Conservation (phyloP, 2,888 invertebrate species). For the Meghimatium bilineatum region DNA sequence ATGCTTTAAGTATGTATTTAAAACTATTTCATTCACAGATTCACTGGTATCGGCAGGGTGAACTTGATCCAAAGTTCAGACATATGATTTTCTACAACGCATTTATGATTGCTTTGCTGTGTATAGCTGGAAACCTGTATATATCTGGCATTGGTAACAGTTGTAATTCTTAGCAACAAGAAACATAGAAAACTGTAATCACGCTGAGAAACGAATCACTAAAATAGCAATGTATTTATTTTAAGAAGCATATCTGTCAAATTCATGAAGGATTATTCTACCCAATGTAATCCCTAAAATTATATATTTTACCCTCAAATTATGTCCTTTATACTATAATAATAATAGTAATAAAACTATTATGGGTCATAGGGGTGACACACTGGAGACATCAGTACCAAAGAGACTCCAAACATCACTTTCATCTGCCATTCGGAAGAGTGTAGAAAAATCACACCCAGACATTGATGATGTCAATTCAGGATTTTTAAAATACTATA, state of each 20-base stretch:
- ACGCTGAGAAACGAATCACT: background rate
- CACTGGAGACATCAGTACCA: too few relatives aligned
- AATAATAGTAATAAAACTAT: too few relatives aligned
- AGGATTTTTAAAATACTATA: too few relatives aligned
- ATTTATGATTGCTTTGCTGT: slow-evolving; percentile 75
- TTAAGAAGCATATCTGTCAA: background rate
- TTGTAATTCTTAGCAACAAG: background rate
- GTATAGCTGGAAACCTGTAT: slow-evolving; percentile 54
- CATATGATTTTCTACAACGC: slow-evolving; percentile 78
- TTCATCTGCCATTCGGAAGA: too few relatives aligned
- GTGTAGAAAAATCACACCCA: too few relatives aligned
- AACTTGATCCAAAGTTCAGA: slow-evolving; percentile 78
- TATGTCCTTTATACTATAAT: too few relatives aligned
- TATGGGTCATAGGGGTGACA: too few relatives aligned
- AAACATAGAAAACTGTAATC: background rate
- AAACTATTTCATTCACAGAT: slow-evolving; percentile 38
- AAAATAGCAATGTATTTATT: background rate
- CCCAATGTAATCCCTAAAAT: too few relatives aligned
- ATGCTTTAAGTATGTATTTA: background rate
- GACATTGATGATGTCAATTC: too few relatives aligned
- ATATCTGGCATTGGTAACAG: slow-evolving; percentile 14
- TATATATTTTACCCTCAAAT: too few relatives aligned
- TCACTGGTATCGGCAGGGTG: slow-evolving; percentile 78
- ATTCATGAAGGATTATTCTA: too few relatives aligned
- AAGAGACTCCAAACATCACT: too few relatives aligned